Evolutionary conservation across 2,888 invertebrate genomes (phyloP).

Genomic region (Folsomia candida): DNA sequence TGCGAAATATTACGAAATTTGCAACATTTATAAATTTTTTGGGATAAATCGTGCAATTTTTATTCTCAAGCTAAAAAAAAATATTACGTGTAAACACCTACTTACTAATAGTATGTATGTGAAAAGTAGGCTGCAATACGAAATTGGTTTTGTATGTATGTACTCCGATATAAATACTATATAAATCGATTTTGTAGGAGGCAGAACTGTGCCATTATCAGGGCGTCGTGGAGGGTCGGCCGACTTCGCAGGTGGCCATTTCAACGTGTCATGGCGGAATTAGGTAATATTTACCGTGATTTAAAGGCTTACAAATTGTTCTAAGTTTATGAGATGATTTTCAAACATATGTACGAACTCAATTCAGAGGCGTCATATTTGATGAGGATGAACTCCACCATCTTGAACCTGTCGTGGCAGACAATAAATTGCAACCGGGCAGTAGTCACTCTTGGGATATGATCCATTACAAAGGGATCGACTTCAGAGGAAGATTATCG

Average conservation of each 20-base stretch:
- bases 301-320: no score
- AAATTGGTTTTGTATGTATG: no score
- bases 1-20: no score
- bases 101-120: no score
- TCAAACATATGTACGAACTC: no score
- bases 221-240: constrained; percentile 68
- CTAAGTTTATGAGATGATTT: no score
- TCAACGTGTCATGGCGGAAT: constrained; percentile 71
- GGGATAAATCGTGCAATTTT: no score
- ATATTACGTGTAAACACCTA: background rate
- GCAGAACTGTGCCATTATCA: constrained; percentile 73
- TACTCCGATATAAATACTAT: no score
- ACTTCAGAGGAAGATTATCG: background rate
- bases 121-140: no score
- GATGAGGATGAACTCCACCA: constrained; percentile 75
- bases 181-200: constrained; percentile 61
- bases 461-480: background rate
- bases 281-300: no score
- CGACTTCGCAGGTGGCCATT: constrained; percentile 75
- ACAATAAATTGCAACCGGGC: background rate
- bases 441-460: background rate
- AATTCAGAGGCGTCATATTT: constrained; percentile 75
- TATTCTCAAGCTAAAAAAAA: no score
- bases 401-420: constrained; percentile 59
- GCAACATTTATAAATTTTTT: no score